Percentiles rank a stretch among this genome's conserved stretches.
These are phyloP conservation scores for Hypanus sabinus DNA, from an alignment of 2,113 vertebrate species.

Conservation along the genomic window DNA sequence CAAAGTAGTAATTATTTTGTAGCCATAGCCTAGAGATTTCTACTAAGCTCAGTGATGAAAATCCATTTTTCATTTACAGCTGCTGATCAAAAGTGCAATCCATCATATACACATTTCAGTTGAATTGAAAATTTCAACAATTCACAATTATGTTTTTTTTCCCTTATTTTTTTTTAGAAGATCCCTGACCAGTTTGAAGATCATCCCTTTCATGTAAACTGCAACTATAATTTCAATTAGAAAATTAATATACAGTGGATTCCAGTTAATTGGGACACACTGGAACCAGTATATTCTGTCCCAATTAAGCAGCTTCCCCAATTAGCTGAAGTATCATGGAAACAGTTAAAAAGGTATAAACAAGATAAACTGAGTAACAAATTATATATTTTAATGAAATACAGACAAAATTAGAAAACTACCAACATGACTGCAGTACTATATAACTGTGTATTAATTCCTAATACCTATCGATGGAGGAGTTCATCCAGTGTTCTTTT, in stretches of 20 bases:
- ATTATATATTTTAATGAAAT: no score
- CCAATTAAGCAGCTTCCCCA: no score
- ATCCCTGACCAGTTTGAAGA: not conserved
- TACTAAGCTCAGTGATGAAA: slow-evolving; percentile 37
- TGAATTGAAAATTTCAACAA: not conserved
- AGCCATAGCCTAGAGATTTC: slow-evolving; percentile 35
- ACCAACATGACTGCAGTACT: no score
- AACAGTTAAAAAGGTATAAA: no score
- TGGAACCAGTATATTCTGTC: no score
- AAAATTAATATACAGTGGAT: not conserved
- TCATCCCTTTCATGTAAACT: not conserved
- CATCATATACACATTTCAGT: not conserved
- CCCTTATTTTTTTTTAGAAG: not conserved
- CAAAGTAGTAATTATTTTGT: slow-evolving; percentile 12
- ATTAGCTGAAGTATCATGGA: no score
- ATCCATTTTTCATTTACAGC: not conserved
- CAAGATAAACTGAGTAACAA: no score
- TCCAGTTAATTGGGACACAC: no score
- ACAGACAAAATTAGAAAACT: no score
- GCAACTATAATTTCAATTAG: not conserved
- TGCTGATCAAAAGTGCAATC: not conserved
- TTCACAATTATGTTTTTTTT: not conserved
- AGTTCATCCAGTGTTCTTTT: no score
- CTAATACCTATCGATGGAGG: no score
- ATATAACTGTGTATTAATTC: no score